Base-by-base conservation (phyloP, 2,797 vertebrate genomes). In the Sebastes hubbsi region DNA sequence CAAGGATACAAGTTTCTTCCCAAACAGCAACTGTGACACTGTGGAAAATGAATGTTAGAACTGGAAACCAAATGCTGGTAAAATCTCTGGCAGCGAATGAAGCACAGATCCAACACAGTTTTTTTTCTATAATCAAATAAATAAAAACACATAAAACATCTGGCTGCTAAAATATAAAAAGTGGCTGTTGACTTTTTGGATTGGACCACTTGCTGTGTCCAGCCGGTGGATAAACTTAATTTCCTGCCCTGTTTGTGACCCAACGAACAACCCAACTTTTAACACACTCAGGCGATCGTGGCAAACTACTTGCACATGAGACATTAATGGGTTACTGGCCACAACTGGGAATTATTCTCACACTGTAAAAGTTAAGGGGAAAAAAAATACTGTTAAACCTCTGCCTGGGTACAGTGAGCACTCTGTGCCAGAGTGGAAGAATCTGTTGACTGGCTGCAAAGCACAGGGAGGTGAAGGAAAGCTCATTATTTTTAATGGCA, bases 401-500 rank as follows among this genome's bases (percentile, higher is more conserved):
- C 78, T 73, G 85, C 79, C 69, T 71, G 63, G 71, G 72, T 76
- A 89, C 90, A 92, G 84, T 84, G 90, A 87, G 77, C 64, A 49
- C 78, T 81, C 74, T 90, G 84, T 90, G 73, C 75, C 75, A 80
- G 77, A 81, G 80, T 78, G 83, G 78, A 89, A 67, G 75, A 88
- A 78, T 89, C 80, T 88, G 82, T 82, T 59, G 83, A 90, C 75
- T 77, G 82, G 77, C 83, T 87, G 77, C 36, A 70, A 77, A 83
- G 77, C 73, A 73, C 65, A 76, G 78, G 71, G 88, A 91, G 80
- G 88, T 86, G 85, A 79, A 82, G 89, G 84, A 86, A 87, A 64
- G 91, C 90, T 93, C 89, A 86, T 94, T 94, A 93, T 93, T 92
- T 93, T 92, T 93, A 92, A 94, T 91, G 84, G 75, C 60, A 2